These are phyloP conservation scores for Steinernema carpocapsae DNA, from an alignment of 2,888 invertebrate species.

Conservation along the genomic window DNA sequence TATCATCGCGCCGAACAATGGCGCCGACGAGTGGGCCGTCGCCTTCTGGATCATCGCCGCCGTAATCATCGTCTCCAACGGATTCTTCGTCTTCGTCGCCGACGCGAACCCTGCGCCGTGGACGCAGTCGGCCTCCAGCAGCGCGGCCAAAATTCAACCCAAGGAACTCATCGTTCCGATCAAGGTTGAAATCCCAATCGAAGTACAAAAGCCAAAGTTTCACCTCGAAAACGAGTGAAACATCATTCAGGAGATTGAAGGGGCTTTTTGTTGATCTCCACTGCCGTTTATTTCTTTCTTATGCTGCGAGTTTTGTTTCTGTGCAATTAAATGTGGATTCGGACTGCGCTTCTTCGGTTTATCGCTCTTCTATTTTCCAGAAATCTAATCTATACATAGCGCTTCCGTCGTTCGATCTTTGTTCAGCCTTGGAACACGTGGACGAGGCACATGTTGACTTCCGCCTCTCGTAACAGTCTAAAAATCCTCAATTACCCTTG, in stretches of 20 bases:
- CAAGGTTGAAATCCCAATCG: background rate
- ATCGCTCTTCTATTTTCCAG: no score
- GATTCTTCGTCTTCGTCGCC: constrained; percentile 38
- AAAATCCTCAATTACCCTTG: background rate
- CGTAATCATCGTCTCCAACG: constrained; percentile 13
- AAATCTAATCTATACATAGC: no score
- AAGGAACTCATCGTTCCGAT: background rate
- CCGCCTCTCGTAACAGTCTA: background rate
- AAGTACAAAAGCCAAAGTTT: background rate
- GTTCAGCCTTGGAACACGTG: constrained; percentile 15
- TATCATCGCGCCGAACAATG: constrained; percentile 32
- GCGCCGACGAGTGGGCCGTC: constrained; percentile 36
- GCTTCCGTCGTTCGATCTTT: no score
- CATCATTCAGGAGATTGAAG: background rate
- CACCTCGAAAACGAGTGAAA: background rate
- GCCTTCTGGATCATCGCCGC: constrained; percentile 37
- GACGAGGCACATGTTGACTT: background rate
- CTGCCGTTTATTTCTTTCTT: background rate
- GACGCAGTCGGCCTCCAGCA: constrained; percentile 13
- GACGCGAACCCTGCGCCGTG: constrained; percentile 37
- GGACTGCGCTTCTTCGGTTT: no score
- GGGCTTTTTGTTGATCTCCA: background rate
- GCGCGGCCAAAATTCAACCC: background rate
- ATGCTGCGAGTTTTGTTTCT: background rate
- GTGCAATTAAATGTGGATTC: no score